Conservation (phyloP, 2,113 vertebrate species). For the Hypanus sabinus region DNA sequence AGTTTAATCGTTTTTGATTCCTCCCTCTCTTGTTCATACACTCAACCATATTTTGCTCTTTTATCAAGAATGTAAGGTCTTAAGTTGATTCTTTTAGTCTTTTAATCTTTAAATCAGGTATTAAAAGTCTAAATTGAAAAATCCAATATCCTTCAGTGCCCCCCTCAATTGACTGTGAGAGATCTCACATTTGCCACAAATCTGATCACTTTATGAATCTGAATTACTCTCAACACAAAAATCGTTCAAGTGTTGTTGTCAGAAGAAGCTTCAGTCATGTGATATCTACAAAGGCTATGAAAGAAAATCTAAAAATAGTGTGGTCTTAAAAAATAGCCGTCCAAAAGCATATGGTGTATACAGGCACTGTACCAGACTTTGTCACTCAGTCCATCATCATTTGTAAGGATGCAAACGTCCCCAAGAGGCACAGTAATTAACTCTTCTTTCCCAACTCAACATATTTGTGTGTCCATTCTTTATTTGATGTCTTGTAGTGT, state of each 20-base stretch:
- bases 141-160: neutral
- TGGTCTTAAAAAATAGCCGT: neutral
- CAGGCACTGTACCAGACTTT: no score
- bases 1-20: neutral
- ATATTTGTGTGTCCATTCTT: neutral
- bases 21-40: neutral
- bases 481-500: neutral
- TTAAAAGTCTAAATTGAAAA: neutral
- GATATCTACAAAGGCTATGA: neutral
- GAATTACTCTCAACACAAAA: neutral
- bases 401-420: neutral
- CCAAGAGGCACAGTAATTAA: neutral
- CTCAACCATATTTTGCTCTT: neutral
- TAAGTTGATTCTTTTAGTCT: neutral
- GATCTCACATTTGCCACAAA: neutral
- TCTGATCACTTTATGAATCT: neutral
- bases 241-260: neutral
- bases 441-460: neutral
- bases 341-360: neutral
- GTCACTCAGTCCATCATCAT: no score
- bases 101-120: neutral
- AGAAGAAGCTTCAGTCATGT: neutral
- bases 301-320: neutral
- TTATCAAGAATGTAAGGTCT: neutral
- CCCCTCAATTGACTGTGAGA: neutral